Evolutionary conservation across 2,113 vertebrate species (phyloP), one percentile per base, ranked within the genome.

Genomic region (Phasianus colchicus): DNA sequence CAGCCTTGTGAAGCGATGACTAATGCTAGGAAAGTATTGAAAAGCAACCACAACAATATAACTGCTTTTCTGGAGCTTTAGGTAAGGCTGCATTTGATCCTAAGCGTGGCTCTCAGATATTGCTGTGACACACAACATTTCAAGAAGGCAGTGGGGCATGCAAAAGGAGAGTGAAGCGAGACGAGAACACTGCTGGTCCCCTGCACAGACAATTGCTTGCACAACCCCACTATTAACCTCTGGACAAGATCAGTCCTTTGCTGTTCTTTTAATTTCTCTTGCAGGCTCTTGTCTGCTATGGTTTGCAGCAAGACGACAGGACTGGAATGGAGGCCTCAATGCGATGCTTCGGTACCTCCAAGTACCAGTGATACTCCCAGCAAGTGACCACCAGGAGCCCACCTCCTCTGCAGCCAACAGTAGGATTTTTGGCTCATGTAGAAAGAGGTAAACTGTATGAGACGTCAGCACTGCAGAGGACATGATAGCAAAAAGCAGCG

Each of bases 351-450:
- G 10, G 1, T 1, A 16, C 3, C 48, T 32, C 57, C 9, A 45
- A 22, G 9, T 0, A 11, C 2, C 8, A 66, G 58, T 9, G 73
- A 50, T 3, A 7, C 42, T 50, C 64, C 19, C 72, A 43, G 57
- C 15, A 25, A 3, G 5, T 0, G 18, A 20, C 29, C 40, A 5
- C 2, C 14, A 25, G 22, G 24, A 76, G 24, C 34, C 5, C 3
- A 1, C 25, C 30, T 29, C 15, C 27, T 14, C 2, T 0, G 4
- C 1, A 1, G 16, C 0, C 36, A 34, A 29, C 7, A 42, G 65
- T 47, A 4, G 61, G 2, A 1, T 11, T 19, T 71, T 55, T 17
- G 40, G 27, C 42, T 76, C 36, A 11, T 0, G 0, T 1, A 13
- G 76, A 8, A 70, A 27, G 50, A 78, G 21, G n/a, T n/a, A 4